Evolutionary conservation across 2,797 vertebrate genomes (phyloP), one percentile per base, ranked within the genome.

Genomic region (Sebastolobus altivelis): DNA sequence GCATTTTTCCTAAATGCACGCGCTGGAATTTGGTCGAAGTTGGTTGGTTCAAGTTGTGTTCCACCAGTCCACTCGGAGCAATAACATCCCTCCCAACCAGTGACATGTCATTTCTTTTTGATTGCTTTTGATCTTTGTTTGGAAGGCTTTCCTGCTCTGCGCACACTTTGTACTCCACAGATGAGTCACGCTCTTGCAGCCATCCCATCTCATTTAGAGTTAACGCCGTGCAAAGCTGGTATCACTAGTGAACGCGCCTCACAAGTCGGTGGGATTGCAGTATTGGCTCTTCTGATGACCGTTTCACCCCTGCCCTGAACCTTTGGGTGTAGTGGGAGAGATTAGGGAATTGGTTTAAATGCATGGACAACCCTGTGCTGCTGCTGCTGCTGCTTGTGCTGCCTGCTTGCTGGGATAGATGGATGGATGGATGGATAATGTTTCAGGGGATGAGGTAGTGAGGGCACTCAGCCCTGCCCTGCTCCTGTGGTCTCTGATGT

Each of bases 371-470:
- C 18, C 73, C 66, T 81, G 52, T 38, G 59, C 54, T 55, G 81
- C 75, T 37, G 29, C 75, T 37, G 29, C 75, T 83, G 60, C 72
- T 72, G 72, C 78, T 40, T 18, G 68, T 77, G 83, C 76, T 79
- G 71, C 74, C 72, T 82, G 87, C 87, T 87, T 79, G 90, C 87
- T 81, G 76, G 87, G 81, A 88, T 84, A 87, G 79, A 82, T 85
- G 72, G 76, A 75, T 86, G 69, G 76, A 72, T 84, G 76, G 82
- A 83, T 73, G 82, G 90, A 92, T 95, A 88, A 88, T 89, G 85
- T 95, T 95, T 93, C 94, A 93, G 72, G 79, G 83, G 87, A 88
- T 90, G 89, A 89, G 89, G 83, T 85, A 85, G 91, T 81, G 90
- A 92, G 87, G 90, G 90, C 85, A 87, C 88, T 87, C 87, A 89